phyloP scores from a whole-genome alignment of 2,888 invertebrate species.

The Andrena trimmerana region DNA sequence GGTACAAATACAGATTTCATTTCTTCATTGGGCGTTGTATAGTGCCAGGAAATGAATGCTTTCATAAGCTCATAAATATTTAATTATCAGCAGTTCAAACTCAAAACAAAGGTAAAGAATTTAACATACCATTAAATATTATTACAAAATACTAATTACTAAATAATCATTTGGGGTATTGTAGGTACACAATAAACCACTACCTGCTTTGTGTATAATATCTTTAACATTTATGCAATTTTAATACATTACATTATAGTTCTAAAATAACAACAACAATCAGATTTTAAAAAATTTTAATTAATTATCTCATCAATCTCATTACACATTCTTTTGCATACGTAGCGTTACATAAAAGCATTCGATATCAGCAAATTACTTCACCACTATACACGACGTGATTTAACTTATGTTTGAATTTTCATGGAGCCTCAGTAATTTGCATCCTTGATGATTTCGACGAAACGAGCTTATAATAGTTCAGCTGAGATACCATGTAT shows the following conservation, averaged over 20 bases:
- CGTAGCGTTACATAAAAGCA: too few species aligned
- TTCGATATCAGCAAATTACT: too few species aligned
- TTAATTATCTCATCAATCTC: too few species aligned
- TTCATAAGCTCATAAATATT: not conserved
- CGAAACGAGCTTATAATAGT: too few species aligned
- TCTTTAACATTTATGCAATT: not conserved
- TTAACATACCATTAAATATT: not conserved
- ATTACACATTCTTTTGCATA: too few species aligned
- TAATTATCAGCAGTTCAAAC: not conserved
- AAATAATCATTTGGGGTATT: not conserved
- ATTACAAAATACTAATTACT: conserved; percentile 3
- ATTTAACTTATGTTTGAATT: too few species aligned
- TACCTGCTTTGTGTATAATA: too few species aligned
- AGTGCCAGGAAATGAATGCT: not conserved
- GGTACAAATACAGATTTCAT: not conserved
- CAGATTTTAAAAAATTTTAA: conserved; percentile 17
- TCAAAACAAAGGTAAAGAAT: too few species aligned
- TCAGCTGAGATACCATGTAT: not conserved
- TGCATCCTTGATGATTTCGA: too few species aligned
- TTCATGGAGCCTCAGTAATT: too few species aligned
- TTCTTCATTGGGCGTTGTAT: not conserved
- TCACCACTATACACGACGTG: too few species aligned
- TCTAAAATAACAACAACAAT: conserved; percentile 34
- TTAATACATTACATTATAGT: not conserved
- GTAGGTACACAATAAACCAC: not conserved